Evolutionary conservation across 2,113 vertebrate genomes (phyloP), one percentile per base, ranked within the genome.

Genomic region (Brachypodius melanocephalos): DNA sequence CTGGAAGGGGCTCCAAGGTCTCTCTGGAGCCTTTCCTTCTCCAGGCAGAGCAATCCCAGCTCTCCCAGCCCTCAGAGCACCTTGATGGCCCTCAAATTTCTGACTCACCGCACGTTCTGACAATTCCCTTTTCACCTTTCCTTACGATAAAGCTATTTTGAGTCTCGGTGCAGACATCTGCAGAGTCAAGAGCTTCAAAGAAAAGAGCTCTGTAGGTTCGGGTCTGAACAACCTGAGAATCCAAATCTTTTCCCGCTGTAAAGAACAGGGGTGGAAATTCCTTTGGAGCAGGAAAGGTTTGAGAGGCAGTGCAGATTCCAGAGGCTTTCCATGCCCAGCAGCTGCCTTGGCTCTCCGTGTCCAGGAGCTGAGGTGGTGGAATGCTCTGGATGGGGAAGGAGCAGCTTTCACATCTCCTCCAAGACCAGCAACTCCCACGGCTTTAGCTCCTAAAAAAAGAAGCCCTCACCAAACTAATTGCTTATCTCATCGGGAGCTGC

Each of bases 401-500:
- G 28, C 32, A 24, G 38, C 83, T 79, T 77, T 73, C 88, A 85
- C 19, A 10, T 77, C 68, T 78, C 72, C 72, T 88, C 52, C 74
- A 82, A 68, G 76, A 49, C 48, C 61, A 84, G 76, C 38, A 72
- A 68, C 45, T 66, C 61, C 63, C 52, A 82, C 66, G 54, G 38
- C 85, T 85, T 54, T 2, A 66, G 29, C 59, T 88, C 63, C 88
- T 83, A 76, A 55, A 91, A 81, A 88, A 85, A 75, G 67, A 46
- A 91, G 38, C 52, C 45, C 62, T 57, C 79, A 58, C 75, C 85
- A 85, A 93, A 91, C 49, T 42, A 91, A 87, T 83, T 79, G 48
- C 92, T 95, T 94, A 91, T 96, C 95, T 79, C 73, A 17, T 10
- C 62, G 74, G 55, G 82, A 91, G 43, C 71, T 91, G 55, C 88